A percentile compares a stretch with the other conserved stretches of the same genome.
phyloP scores from a whole-genome alignment of 2,113 vertebrate species.

The Sylvicapra grimmia region DNA sequence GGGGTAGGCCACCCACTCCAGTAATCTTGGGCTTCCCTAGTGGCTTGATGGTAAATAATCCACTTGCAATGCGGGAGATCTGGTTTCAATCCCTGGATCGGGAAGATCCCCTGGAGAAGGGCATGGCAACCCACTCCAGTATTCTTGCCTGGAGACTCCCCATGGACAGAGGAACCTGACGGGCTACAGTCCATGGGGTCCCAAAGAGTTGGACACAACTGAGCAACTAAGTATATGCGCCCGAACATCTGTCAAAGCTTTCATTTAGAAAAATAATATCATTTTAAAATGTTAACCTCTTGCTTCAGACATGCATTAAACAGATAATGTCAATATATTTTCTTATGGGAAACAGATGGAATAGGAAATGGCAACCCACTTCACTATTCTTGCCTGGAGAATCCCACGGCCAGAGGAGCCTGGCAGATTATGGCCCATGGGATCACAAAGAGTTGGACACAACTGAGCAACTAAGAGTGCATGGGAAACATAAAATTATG shows the following conservation, averaged over 20 bases:
- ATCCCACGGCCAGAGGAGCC: neutral
- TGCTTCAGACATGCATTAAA: neutral
- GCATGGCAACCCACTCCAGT: neutral
- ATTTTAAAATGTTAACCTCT: neutral
- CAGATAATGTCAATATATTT: neutral
- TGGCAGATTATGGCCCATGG: neutral
- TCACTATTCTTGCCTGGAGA: neutral
- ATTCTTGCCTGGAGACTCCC: neutral
- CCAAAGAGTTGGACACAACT: neutral
- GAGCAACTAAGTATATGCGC: neutral
- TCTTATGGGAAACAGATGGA: neutral
- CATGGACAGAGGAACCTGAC: neutral
- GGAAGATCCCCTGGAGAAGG: neutral
- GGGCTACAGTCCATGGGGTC: neutral
- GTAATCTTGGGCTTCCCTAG: neutral
- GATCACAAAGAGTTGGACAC: fast-evolving
- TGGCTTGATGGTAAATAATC: neutral
- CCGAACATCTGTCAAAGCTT: neutral
- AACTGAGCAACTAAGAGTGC: neutral
- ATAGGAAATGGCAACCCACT: neutral
- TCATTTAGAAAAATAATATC: neutral
- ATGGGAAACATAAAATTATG: neutral
- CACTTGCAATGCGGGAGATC: neutral
- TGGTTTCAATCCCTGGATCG: neutral
- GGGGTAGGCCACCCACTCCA: neutral